Base-by-base conservation (phyloP, 2,113 vertebrate species). In the Gadus macrocephalus region DNA sequence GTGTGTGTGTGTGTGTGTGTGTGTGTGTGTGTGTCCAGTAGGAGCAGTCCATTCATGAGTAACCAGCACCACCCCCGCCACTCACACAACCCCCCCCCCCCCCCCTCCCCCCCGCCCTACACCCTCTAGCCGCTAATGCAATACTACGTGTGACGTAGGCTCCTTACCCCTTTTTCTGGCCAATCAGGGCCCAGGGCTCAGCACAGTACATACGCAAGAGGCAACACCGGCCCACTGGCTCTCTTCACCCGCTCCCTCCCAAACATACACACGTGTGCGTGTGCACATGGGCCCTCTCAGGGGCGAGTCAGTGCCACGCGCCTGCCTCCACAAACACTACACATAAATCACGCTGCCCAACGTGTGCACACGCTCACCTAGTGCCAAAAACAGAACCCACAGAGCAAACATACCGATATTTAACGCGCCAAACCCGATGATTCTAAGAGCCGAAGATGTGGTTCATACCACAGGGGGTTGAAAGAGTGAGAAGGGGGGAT, bases 111-210 rank as follows among this genome's bases (percentile, higher is more conserved):
- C 67, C 71, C 53, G 80, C 81, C 64, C 16, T 4, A 80, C 78
- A 73, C 78, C 74, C 84, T 78, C 68, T 84, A 76, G 75, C 59
- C 73, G 76, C 84, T 86, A 88, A 87, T 87, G 84, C 77, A 67
- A 90, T 82, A 83, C 83, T 74, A 62, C 56, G 6, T 65, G 80
- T 82, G 88, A 92, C 88, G 86, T 90, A 88, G 88, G 83, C 77
- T 85, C 78, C 89, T 88, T 89, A 84, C 86, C 89, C 83, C 87
- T 82, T 78, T 87, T 87, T 81, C 49, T 63, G 78, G 64, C 90
- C 89, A 90, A 91, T 91, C 78, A 56, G 42, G 67, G 68, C 65
- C 53, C 67, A 77, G 74, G 61, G 62, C 80, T 76, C 81, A 81
- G 73, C 53, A 25, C 72, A 71, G 78, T 81, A 69, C 67, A 74